phyloP scores from a whole-genome alignment of 2,888 invertebrate genomes.

The Congeria kusceri region DNA sequence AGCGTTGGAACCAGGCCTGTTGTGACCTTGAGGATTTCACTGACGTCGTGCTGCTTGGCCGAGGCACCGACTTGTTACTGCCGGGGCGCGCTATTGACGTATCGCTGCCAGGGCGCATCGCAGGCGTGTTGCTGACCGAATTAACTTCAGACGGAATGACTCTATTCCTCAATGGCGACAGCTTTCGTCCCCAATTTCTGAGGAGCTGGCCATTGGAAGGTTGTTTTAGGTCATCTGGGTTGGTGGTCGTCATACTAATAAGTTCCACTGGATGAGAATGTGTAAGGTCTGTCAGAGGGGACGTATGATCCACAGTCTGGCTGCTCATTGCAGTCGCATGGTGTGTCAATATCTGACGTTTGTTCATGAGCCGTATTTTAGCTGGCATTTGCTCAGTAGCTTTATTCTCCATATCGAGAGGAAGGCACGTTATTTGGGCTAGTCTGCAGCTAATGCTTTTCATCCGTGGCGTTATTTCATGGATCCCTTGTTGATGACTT shows the following conservation, averaged over 20 bases:
- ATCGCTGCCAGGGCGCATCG: neutral
- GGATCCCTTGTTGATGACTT: conserved; percentile 13
- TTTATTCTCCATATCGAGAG: too few relatives aligned
- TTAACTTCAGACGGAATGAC: neutral
- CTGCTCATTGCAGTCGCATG: neutral
- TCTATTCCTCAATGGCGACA: neutral
- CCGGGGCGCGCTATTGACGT: neutral
- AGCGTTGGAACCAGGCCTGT: neutral
- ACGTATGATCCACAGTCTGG: neutral
- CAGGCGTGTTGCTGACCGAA: too few relatives aligned
- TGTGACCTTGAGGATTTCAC: neutral
- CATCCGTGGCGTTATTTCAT: conserved; percentile 6
- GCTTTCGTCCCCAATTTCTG: neutral
- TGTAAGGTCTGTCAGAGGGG: neutral
- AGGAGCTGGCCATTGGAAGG: neutral
- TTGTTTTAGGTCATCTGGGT: neutral
- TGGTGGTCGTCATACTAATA: neutral
- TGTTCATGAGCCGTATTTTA: too few relatives aligned
- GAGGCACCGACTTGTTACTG: neutral
- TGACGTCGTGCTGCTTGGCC: neutral
- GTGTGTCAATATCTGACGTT: neutral
- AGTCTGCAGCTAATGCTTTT: neutral
- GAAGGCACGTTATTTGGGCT: too few relatives aligned
- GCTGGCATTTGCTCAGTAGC: too few relatives aligned
- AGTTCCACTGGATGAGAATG: conserved; percentile 2